Evolutionary conservation across 1,140 invertebrate species (phyloP), one percentile per base, ranked within the genome.

Genomic region (Psix sp.): DNA sequence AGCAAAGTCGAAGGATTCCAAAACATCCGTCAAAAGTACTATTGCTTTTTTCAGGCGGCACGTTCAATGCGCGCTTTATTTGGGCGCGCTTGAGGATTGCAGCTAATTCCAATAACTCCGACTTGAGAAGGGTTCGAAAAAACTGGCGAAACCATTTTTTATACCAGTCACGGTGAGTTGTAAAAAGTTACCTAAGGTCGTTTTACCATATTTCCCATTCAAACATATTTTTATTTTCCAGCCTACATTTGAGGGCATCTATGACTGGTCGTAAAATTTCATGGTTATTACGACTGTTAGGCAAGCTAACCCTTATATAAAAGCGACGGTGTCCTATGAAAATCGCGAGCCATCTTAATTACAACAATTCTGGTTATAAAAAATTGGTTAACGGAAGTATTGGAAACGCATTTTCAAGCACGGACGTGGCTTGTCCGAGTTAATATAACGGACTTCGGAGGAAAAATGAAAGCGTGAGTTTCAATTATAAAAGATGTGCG

Each of bases 221-320:
- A 54, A 31, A 54, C 52, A 73, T 72, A 72, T 65, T 72, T 72
- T 59, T 72, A 73, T 73, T 65, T 60, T 65, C 29, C 36, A 57
- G 14, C 59, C 29, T 21, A 59, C 18, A 63, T 43, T 20, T 71
- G 59, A 51, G 63, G 59, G 68, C 68, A 60, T 65, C 68, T 66
- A 73, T 66, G 60, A 60, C 60, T 54, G 31, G 52, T 48, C 31
- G 18, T 73, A 66, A 73, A 73, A 60, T 73, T 73, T 73, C 66
- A 73, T 54, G 60, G 39, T 73, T 73, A 73, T 65, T 73, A 54
- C 54, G 52, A 59, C 68, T 60, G 54, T 59, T 60, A 73, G 60
- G 48, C 46, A 35, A 51, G 35, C 51, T 52, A 72, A 72, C 52
- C 59, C 59, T 72, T 73, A 29, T 29, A 60, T 26, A 7, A 13